A percentile compares a stretch with the other conserved stretches of the same genome.
Evolutionary conservation across 2,113 vertebrate genomes (phyloP).

Genomic region (Oreochromis niloticus): DNA sequence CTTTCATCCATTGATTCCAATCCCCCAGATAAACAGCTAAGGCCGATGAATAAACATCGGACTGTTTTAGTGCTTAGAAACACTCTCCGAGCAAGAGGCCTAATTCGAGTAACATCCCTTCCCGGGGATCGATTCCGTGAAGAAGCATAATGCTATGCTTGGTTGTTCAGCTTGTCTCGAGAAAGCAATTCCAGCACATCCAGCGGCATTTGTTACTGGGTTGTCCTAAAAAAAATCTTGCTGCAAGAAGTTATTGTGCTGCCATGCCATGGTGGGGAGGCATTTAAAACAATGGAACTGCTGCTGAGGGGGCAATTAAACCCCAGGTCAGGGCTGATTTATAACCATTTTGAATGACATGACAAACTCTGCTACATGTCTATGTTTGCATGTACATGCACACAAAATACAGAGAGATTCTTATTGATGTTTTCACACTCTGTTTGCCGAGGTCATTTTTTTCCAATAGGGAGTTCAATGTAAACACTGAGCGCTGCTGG

Average conservation of each 20-base stretch:
- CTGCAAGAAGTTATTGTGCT: constrained; percentile 61
- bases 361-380: constrained; percentile 25
- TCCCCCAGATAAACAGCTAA: constrained; percentile 24
- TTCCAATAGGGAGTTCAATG: not conserved
- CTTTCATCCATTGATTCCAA: constrained; percentile 44
- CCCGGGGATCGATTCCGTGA: constrained; percentile 55
- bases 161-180: constrained; percentile 55
- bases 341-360: constrained; percentile 46
- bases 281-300: constrained; percentile 67
- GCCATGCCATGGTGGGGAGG: constrained; percentile 33
- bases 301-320: constrained; percentile 67
- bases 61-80: constrained; percentile 34
- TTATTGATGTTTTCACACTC: not conserved
- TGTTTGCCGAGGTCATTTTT: not conserved
- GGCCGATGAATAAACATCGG: constrained; percentile 59
- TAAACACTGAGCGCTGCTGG: not conserved
- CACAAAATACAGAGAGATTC: not conserved
- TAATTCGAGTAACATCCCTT: constrained; percentile 60
- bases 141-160: constrained; percentile 63
- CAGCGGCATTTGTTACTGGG: constrained; percentile 53
- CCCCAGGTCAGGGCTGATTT: constrained; percentile 57
- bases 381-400: constrained; percentile 12
- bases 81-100: constrained; percentile 25
- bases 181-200: constrained; percentile 55
- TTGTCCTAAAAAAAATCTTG: constrained; percentile 36